Percentiles rank a stretch among this genome's conserved stretches.
Conservation (phyloP, 30 jellyfish, hydroid and myxozoan genomes). For the Calvadosia cruxmelitensis region DNA sequence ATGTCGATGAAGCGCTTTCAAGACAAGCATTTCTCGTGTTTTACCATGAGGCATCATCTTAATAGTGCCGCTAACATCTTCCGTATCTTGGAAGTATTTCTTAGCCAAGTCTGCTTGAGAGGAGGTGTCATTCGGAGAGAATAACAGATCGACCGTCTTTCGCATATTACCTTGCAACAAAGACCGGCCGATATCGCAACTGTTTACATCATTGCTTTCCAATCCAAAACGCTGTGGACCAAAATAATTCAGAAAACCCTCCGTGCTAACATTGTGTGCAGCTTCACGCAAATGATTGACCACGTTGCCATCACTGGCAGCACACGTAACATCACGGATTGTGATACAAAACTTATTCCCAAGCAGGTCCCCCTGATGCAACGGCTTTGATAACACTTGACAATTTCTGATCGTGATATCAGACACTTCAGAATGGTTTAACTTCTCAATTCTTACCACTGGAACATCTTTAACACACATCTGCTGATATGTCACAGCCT, state of each 20-base stretch:
- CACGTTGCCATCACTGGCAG: neutral
- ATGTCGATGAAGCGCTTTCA: slow-evolving; percentile 46
- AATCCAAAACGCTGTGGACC: slow-evolving; percentile 67
- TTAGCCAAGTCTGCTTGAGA: slow-evolving; percentile 33
- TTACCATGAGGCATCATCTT: slow-evolving; percentile 48
- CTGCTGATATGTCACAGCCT: slow-evolving; percentile 48
- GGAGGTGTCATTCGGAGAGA: slow-evolving; percentile 31
- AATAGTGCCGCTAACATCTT: slow-evolving; percentile 22
- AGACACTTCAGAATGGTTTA: neutral
- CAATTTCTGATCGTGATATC: slow-evolving; percentile 16
- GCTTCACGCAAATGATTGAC: neutral
- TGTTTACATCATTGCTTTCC: slow-evolving; percentile 10
- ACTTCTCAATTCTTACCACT: slow-evolving; percentile 3
- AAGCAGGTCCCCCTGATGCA: slow-evolving; percentile 26
- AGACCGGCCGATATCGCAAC: slow-evolving; percentile 45
- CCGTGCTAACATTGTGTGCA: neutral
- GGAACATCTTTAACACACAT: slow-evolving; percentile 17
- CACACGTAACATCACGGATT: slow-evolving; percentile 6
- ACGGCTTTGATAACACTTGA: neutral
- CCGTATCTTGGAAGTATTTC: slow-evolving; percentile 19
- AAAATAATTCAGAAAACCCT: slow-evolving; percentile 60
- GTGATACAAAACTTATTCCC: slow-evolving; percentile 18
- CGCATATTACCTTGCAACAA: slow-evolving; percentile 30
- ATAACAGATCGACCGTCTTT: slow-evolving; percentile 35
- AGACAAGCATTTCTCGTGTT: slow-evolving; percentile 35